These are phyloP conservation scores for Aplysia californica DNA, from an alignment of 1,140 invertebrate species.

Conservation along the genomic window DNA sequence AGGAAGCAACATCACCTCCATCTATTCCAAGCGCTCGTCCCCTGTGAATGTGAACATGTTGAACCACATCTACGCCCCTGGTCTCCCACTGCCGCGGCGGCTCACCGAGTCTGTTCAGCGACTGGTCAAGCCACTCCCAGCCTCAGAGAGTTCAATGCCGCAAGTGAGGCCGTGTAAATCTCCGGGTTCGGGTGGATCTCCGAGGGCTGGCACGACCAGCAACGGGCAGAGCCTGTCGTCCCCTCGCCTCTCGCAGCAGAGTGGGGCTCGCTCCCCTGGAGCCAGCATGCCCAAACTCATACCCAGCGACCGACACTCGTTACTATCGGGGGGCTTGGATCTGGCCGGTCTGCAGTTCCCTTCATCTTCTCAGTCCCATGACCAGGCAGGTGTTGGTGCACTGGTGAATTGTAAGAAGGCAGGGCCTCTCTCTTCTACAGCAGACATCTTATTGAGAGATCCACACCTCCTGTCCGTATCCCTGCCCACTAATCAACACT, in stretches of 20 bases:
- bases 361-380: neutral
- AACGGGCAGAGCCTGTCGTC: conserved; percentile 26
- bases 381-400: neutral
- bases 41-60: conserved; percentile 46
- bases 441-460: conserved; percentile 6
- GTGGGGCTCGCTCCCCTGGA: conserved; percentile 36
- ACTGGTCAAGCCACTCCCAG: conserved; percentile 43
- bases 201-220: conserved; percentile 26
- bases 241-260: conserved; percentile 29
- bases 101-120: conserved; percentile 47
- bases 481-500: neutral
- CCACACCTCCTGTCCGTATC: neutral
- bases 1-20: conserved; percentile 46
- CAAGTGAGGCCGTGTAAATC: conserved; percentile 39
- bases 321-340: conserved; percentile 29
- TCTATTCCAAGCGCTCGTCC: conserved; percentile 44
- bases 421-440: neutral
- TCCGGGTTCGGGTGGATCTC: conserved; percentile 33
- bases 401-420: neutral
- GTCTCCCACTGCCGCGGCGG: conserved; percentile 40
- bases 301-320: conserved; percentile 18
- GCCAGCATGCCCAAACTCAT: conserved; percentile 20
- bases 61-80: conserved; percentile 46
- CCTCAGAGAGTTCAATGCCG: conserved; percentile 36
- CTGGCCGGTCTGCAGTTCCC: conserved; percentile 19